Evolutionary conservation across 2,888 invertebrate species (phyloP), one percentile per base, ranked within the genome.

Genomic region (Lithophane ornitopus): DNA sequence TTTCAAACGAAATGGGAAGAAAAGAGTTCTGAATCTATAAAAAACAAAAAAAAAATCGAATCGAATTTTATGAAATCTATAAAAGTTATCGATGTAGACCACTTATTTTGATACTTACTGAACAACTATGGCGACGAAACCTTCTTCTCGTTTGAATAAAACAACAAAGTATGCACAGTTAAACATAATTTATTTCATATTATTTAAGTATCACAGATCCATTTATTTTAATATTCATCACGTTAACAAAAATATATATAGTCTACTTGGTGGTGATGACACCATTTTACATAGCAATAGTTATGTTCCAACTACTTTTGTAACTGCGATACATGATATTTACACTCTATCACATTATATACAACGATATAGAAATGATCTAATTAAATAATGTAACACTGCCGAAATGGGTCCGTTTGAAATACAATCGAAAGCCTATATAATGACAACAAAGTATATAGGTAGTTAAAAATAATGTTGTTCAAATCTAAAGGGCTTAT

Each of bases 121-220:
- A 11, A 16, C 16, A n/a, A 28, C 0, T 0, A 49, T 34, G 8
- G 7, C 2, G 12, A 44, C 9, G 3, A 39, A 19, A 28, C 1
- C 16, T 9, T 49, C 28, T 9, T 7, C 11, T 9, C 11, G n/a
- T 26, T 4, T 49, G 59, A 91, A 90, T 88, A 84, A 93, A 91
- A 92, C 88, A 80, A 87, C 67, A 83, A 78, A 77, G 70, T 81
- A 78, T 91, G 85, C 96, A 96, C 96, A 96, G 94, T 96, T 96
- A 96, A 96, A 96, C 96, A 96, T 96, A 96, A 96, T 96, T 96
- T 96, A 96, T 95, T 96, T 95, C 93, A 95, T 95, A 95, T 95
- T 96, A 96, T 95, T 95, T 95, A 96, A 96, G 94, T 96, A 96
- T 96, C 96, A 96, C 96, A 96, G 96, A 96, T 96, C 91, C 95